Conservation (phyloP, 2,888 invertebrate genomes). For the Leptinotarsa tumamoca region DNA sequence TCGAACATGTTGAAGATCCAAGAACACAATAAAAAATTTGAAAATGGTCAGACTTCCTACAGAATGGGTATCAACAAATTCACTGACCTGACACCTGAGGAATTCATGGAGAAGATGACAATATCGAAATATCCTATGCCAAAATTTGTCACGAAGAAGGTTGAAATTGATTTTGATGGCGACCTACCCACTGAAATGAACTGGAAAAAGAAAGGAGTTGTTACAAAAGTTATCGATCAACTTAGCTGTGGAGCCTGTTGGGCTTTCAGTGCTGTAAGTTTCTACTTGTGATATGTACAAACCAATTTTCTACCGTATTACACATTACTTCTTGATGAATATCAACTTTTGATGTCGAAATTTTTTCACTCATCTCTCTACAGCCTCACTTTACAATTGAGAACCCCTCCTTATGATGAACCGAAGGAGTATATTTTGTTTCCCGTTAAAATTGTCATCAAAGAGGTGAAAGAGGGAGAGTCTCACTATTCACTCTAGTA, state of each 20-base stretch:
- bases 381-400: too few species aligned
- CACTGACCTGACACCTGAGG: constrained; percentile 15
- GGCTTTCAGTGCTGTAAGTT: constrained; percentile 22
- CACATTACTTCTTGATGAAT: too few species aligned
- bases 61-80: constrained; percentile 22
- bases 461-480: too few species aligned
- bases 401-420: too few species aligned
- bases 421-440: too few species aligned
- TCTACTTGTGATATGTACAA: neutral
- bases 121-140: neutral
- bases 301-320: too few species aligned
- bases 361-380: too few species aligned
- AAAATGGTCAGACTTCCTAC: constrained; percentile 6
- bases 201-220: constrained; percentile 16
- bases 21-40: constrained; percentile 16
- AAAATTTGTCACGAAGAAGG: neutral
- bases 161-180: neutral
- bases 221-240: constrained; percentile 12
- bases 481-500: too few species aligned
- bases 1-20: neutral
- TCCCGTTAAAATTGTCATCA: too few species aligned
- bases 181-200: constrained; percentile 7
- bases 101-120: constrained; percentile 10
- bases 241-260: constrained; percentile 15
- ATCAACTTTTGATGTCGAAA: too few species aligned